A percentile compares a stretch with the other conserved stretches of the same genome.
Conservation (phyloP, 2,888 invertebrate species). For the Ecdyonurus torrentis region DNA sequence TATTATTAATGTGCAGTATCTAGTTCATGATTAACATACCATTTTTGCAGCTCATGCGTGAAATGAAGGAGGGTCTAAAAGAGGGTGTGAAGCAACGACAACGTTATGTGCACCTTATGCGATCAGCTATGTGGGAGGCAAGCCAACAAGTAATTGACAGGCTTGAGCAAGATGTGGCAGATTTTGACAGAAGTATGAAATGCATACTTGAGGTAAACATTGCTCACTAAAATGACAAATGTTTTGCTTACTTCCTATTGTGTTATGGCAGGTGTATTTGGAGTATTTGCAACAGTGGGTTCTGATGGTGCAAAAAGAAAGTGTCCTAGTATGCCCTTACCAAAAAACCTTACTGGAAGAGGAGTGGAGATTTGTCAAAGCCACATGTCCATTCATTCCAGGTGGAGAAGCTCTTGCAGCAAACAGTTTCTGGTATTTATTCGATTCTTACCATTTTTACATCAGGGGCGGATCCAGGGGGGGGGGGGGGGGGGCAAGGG, state of each 20-base stretch:
- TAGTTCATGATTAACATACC: no score
- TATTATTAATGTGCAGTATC: no score
- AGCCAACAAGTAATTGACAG: slow-evolving; percentile 26
- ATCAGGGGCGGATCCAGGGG: no score
- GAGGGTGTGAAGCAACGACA: slow-evolving; percentile 68
- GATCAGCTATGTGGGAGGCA: slow-evolving; percentile 34
- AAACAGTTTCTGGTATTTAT: slow-evolving; percentile 49
- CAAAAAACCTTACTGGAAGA: slow-evolving; percentile 65
- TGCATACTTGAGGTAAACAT: slow-evolving; percentile 47
- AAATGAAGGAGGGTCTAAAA: slow-evolving; percentile 75
- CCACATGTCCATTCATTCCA: slow-evolving; percentile 56
- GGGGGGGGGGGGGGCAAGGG: no score
- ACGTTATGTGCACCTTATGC: slow-evolving; percentile 50
- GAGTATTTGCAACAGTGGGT: slow-evolving; percentile 77
- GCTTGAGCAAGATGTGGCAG: slow-evolving; percentile 41
- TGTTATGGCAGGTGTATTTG: slow-evolving; percentile 52
- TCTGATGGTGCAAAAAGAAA: slow-evolving; percentile 40
- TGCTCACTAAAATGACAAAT: no score
- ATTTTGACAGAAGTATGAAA: slow-evolving; percentile 62
- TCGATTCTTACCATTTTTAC: background rate
- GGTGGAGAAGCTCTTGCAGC: slow-evolving; percentile 59
- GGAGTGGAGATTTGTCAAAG: slow-evolving; percentile 75
- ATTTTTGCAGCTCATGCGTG: slow-evolving; percentile 55
- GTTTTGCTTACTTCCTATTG: no score
- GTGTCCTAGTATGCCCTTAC: slow-evolving; percentile 22